These are phyloP conservation scores for Drosophila quadrilineata DNA, from an alignment of 1,140 invertebrate genomes.

Conservation along the genomic window DNA sequence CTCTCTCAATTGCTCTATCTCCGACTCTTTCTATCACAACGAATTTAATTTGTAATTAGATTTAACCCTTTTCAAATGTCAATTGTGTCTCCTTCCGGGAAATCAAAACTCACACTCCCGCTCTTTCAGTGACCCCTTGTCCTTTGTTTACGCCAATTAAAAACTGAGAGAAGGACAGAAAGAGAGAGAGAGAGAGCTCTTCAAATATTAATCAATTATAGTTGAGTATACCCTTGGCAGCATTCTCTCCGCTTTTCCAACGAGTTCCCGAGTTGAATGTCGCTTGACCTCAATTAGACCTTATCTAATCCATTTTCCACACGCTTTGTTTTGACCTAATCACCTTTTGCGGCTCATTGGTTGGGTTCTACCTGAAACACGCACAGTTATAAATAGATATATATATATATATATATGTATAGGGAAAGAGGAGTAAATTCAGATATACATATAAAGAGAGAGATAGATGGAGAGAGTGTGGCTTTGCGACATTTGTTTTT, in stretches of 20 bases:
- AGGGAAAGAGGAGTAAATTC: conserved; percentile 12
- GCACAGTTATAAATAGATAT: not conserved
- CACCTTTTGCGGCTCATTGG: conserved; percentile 46
- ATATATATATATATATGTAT: conserved; percentile 26
- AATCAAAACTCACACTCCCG: too few relatives aligned
- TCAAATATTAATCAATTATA: conserved; percentile 14
- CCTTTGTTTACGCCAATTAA: not conserved
- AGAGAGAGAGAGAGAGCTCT: not conserved
- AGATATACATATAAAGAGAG: conserved; percentile 12
- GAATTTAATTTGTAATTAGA: not conserved
- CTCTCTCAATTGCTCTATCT: too few relatives aligned
- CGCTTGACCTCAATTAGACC: conserved; percentile 71
- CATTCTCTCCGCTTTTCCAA: conserved; percentile 10
- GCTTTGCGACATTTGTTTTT: conserved; percentile 20
- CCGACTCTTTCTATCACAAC: too few relatives aligned
- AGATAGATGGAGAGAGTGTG: conserved; percentile 18
- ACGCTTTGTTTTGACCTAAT: conserved; percentile 57
- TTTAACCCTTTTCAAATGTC: not conserved
- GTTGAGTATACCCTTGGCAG: too few relatives aligned
- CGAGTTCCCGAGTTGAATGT: conserved; percentile 19
- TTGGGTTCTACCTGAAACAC: conserved; percentile 52
- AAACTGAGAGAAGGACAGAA: too few relatives aligned
- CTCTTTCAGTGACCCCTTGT: not conserved
- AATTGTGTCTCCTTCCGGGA: not conserved
- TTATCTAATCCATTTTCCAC: conserved; percentile 60